Conservation (phyloP, 2,797 vertebrate species). For the Tadarida brasiliensis region DNA sequence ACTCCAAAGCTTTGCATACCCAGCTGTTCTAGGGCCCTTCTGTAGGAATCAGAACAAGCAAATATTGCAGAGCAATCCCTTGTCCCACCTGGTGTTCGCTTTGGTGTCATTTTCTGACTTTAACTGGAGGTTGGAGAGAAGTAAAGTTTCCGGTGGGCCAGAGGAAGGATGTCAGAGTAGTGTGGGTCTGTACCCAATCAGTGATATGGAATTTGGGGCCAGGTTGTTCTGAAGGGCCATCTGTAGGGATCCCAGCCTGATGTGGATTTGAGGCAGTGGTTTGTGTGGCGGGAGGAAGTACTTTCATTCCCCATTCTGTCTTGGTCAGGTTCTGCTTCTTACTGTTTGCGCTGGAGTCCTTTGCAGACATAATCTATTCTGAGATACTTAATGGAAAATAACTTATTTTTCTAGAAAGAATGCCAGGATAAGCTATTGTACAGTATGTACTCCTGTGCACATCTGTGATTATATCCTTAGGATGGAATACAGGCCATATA, state of each 20-base stretch:
- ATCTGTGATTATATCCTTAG: background rate
- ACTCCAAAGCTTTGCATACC: background rate
- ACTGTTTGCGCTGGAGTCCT: background rate
- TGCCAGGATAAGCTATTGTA: background rate
- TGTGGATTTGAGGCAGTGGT: background rate
- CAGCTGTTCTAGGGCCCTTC: constrained; percentile 27
- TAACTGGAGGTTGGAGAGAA: constrained; percentile 22
- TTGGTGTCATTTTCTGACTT: constrained; percentile 32
- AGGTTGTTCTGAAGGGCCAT: background rate
- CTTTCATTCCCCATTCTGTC: background rate
- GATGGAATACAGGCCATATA: background rate
- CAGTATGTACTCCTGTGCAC: background rate
- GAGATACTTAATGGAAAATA: constrained; percentile 8
- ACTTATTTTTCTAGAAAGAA: constrained; percentile 35
- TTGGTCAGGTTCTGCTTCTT: background rate
- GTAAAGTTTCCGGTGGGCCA: background rate
- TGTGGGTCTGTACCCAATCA: background rate
- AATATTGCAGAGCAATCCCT: background rate
- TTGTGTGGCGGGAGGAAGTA: background rate
- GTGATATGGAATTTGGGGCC: background rate
- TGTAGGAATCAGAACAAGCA: constrained; percentile 3
- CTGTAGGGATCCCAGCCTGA: background rate
- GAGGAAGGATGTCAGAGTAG: background rate
- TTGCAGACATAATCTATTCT: background rate
- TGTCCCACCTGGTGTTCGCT: background rate